Evolutionary conservation across 2,797 vertebrate genomes (phyloP).

Genomic region (Nannoperca obscura): DNA sequence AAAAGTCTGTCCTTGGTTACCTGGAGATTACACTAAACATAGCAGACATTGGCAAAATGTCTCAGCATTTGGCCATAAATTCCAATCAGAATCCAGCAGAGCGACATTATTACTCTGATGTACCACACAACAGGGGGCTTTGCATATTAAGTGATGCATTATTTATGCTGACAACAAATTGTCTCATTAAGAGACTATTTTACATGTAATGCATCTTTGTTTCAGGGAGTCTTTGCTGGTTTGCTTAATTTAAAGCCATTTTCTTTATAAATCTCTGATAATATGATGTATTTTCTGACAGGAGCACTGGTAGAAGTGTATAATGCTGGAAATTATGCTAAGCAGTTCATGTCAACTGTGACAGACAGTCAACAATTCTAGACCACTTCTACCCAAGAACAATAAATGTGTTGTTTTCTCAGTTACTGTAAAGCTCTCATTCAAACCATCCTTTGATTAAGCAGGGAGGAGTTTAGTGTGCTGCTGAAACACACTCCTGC

Average conservation of each 20-base stretch:
- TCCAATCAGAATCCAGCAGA: conserved; percentile 65
- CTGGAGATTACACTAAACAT: conserved; percentile 18
- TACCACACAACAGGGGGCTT: conserved; percentile 47
- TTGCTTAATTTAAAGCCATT: conserved; percentile 18
- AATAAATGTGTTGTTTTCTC: neutral
- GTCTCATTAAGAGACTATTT: conserved; percentile 58
- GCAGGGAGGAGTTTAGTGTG: neutral
- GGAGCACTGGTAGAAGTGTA: neutral
- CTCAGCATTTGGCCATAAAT: conserved; percentile 28
- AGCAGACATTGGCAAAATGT: conserved; percentile 36
- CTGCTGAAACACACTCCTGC: conserved; percentile 16
- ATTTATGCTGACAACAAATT: conserved; percentile 67
- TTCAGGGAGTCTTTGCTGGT: conserved; percentile 1
- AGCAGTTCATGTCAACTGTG: neutral
- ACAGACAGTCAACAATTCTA: neutral
- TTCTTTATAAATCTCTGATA: neutral
- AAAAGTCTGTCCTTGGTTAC: conserved; percentile 6
- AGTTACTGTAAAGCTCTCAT: neutral
- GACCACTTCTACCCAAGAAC: neutral
- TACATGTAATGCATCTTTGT: conserved; percentile 25
- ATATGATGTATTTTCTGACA: neutral
- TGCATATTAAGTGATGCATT: conserved; percentile 70
- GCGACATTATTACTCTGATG: conserved; percentile 69
- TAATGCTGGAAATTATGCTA: neutral
- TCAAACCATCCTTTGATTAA: neutral